These are phyloP conservation scores for Caenorhabditis tropicalis DNA, from an alignment of 1,140 invertebrate species.

Conservation along the genomic window DNA sequence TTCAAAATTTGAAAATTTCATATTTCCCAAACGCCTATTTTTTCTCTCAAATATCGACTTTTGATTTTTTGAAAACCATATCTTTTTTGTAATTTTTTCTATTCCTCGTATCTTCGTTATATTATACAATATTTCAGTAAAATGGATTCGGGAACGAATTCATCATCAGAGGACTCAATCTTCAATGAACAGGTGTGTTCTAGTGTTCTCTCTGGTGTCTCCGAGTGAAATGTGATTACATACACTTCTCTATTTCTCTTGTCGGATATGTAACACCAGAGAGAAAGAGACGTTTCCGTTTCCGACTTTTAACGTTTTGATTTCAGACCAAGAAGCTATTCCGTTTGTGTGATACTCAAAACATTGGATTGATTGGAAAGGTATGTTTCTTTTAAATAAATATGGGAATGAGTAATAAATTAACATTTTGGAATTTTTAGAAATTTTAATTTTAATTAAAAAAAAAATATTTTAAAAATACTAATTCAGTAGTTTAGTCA, in stretches of 20 bases:
- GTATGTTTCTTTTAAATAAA: neutral
- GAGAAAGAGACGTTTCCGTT: neutral
- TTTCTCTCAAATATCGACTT: neutral
- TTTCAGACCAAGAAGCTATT: constrained; percentile 45
- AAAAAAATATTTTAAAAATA: too few relatives aligned
- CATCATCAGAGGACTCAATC: constrained; percentile 43
- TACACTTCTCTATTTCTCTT: neutral
- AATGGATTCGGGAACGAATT: constrained; percentile 15
- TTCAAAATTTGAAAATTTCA: too few relatives aligned
- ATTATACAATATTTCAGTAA: too few relatives aligned
- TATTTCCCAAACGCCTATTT: too few relatives aligned
- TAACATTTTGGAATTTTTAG: too few relatives aligned
- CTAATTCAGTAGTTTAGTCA: too few relatives aligned
- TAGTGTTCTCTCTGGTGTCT: neutral
- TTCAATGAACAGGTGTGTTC: constrained; percentile 35
- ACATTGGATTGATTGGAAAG: constrained; percentile 24
- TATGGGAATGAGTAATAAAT: too few relatives aligned
- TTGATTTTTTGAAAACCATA: neutral
- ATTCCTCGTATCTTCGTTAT: too few relatives aligned
- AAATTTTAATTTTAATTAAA: too few relatives aligned
- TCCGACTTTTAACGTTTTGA: neutral
- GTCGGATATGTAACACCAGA: neutral
- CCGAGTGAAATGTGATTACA: constrained; percentile 28
- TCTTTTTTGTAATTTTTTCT: neutral
- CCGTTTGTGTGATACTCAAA: constrained; percentile 4